phyloP scores from a whole-genome alignment of 2,797 vertebrate species.

The Acanthopagrus latus region DNA sequence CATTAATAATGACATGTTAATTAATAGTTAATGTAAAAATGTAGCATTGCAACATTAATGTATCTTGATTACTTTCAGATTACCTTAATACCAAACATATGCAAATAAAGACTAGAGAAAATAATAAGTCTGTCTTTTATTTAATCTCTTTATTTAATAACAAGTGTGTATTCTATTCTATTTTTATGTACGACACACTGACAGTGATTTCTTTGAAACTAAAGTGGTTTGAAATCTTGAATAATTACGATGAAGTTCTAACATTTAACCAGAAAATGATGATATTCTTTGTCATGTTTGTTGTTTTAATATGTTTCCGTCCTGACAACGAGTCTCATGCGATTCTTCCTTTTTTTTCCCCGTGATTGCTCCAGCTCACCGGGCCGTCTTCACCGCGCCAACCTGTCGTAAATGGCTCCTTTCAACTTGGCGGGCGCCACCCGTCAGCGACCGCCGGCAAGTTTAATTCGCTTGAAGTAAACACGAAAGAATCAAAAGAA shows the following conservation, averaged over 20 bases:
- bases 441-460: background rate
- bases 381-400: background rate
- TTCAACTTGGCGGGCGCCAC: constrained; percentile 3
- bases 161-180: background rate
- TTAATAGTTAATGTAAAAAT: too few species aligned
- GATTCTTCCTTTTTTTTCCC: too few species aligned
- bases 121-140: too few species aligned
- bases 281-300: background rate
- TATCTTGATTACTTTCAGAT: too few species aligned
- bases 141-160: too few species aligned
- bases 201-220: background rate
- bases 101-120: too few species aligned
- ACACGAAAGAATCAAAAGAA: background rate
- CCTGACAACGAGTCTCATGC: too few species aligned
- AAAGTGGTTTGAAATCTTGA: background rate
- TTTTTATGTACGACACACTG: background rate
- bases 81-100: too few species aligned
- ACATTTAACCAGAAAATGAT: background rate
- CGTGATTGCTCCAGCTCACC: background rate
- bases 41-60: too few species aligned
- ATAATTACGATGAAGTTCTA: background rate
- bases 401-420: background rate
- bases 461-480: background rate
- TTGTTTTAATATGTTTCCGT: background rate
- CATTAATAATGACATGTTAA: too few species aligned